phyloP scores from a whole-genome alignment of 2,797 vertebrate genomes.

The Coracias cyanogaster region DNA sequence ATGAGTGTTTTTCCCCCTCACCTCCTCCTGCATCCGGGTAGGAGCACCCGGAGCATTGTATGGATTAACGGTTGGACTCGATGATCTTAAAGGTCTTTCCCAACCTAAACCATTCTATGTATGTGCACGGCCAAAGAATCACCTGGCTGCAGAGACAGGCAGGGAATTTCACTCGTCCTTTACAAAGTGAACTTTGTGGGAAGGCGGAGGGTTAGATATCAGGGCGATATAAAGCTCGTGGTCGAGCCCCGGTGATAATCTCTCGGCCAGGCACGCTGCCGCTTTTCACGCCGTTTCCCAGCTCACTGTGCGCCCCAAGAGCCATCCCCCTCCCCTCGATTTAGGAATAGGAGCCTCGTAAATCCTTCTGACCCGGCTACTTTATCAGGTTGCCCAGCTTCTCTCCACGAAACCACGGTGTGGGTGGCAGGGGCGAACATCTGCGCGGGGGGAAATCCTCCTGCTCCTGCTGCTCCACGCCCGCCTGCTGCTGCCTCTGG shows the following conservation, averaged over 20 bases:
- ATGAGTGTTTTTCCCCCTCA: not conserved
- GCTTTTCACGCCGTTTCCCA: not conserved
- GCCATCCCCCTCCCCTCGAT: not conserved
- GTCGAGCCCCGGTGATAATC: accelerated
- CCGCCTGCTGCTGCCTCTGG: not conserved
- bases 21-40: not conserved
- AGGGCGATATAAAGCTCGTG: not conserved
- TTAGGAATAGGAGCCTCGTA: not conserved
- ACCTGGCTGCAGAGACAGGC: accelerated
- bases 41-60: not conserved
- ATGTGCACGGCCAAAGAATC: not conserved
- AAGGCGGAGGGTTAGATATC: not conserved
- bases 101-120: not conserved
- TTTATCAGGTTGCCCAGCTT: not conserved
- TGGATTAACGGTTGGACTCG: not conserved
- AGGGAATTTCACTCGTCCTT: not conserved
- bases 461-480: not conserved
- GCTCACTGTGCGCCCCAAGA: not conserved
- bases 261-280: not conserved
- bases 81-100: not conserved
- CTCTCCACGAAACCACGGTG: not conserved
- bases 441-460: slow-evolving; percentile 26
- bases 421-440: not conserved
- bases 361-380: not conserved
- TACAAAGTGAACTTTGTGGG: not conserved